These are phyloP conservation scores for Latrodectus elegans DNA, from an alignment of 2,888 invertebrate species.

Conservation along the genomic window DNA sequence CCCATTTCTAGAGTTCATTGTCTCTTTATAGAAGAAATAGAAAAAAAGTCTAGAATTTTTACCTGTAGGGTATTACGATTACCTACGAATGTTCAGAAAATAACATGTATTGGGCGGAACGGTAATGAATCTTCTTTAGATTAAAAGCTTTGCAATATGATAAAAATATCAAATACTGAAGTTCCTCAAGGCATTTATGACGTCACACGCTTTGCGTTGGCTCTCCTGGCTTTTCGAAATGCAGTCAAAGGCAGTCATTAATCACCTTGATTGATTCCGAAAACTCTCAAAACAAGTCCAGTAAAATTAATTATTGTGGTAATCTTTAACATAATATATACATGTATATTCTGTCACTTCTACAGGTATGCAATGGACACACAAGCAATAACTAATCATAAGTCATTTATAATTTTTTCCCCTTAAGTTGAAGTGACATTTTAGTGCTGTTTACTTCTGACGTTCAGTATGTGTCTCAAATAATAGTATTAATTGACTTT, in stretches of 20 bases:
- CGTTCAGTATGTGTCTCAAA: too few species aligned
- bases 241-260: neutral
- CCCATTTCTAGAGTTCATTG: neutral
- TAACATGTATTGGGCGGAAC: conserved; percentile 1
- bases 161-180: conserved; percentile 2
- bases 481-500: too few species aligned
- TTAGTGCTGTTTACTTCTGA: too few species aligned
- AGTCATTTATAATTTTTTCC: too few species aligned
- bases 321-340: neutral
- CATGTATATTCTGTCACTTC: too few species aligned
- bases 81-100: neutral
- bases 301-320: neutral
- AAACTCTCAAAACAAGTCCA: neutral
- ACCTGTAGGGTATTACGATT: neutral
- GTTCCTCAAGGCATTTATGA: neutral
- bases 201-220: neutral
- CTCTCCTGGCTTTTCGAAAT: neutral
- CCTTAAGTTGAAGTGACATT: too few species aligned
- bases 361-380: too few species aligned
- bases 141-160: neutral
- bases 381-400: too few species aligned
- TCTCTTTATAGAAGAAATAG: neutral
- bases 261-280: neutral
- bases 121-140: neutral
- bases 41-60: neutral